Conservation (phyloP, 1,140 invertebrate genomes). For the Heterodera schachtii region DNA sequence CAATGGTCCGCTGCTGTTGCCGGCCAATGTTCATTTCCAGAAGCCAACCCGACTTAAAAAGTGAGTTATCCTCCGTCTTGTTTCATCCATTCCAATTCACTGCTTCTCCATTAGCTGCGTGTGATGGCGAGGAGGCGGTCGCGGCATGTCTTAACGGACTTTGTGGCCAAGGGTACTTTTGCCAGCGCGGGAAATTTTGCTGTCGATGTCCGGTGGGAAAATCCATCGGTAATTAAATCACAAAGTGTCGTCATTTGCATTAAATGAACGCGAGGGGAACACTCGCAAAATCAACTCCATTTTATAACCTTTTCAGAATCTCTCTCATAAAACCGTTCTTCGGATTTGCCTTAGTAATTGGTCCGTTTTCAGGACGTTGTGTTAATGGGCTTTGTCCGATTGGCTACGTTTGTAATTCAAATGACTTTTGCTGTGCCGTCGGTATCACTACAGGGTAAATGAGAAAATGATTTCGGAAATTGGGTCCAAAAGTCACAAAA, state of each 20-base stretch:
- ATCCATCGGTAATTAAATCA: constrained; percentile 30
- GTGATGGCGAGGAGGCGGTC: constrained; percentile 52
- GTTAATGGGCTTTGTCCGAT: constrained; percentile 43
- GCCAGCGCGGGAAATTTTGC: constrained; percentile 41
- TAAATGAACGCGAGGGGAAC: too few species aligned
- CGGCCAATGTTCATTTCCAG: constrained; percentile 13
- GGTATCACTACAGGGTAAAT: constrained; percentile 4
- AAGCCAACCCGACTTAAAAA: constrained; percentile 20
- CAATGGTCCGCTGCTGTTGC: constrained; percentile 26
- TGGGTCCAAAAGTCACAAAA: too few species aligned
- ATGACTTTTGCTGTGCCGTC: constrained; percentile 26
- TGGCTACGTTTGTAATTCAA: constrained; percentile 34
- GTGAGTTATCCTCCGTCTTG: not conserved
- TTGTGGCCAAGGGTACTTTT: constrained; percentile 52
- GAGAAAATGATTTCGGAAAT: not conserved
- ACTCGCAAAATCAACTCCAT: too few species aligned
- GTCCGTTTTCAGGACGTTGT: constrained; percentile 24
- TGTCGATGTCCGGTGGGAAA: constrained; percentile 45
- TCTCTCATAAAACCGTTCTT: too few species aligned
- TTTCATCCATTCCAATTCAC: not conserved
- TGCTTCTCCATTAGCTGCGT: constrained; percentile 40
- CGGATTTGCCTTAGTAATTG: not conserved
- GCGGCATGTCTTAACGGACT: constrained; percentile 49
- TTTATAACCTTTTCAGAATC: too few species aligned
- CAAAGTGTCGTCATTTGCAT: not conserved